A percentile compares a stretch with the other conserved stretches of the same genome.
Conservation (phyloP, 2,888 invertebrate species). For the Poecilobothrus nobilitatus region DNA sequence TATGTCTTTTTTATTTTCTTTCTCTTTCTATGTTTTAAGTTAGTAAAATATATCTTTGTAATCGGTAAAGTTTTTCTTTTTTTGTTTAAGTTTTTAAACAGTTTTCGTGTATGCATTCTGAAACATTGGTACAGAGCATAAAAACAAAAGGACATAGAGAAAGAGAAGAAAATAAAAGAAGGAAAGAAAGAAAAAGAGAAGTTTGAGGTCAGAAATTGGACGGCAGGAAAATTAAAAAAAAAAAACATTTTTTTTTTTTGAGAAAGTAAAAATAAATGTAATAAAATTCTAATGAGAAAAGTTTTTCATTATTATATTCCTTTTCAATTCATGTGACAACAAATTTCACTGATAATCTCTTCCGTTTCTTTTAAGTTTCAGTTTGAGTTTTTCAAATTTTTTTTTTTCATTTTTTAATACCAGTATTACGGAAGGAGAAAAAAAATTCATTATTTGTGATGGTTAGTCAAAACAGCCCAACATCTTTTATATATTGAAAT, state of each 20-base stretch:
- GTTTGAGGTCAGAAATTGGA: not conserved
- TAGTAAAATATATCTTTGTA: not conserved
- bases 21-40: not conserved
- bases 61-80: not conserved
- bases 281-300: constrained; percentile 6
- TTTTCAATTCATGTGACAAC: constrained; percentile 6
- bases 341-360: constrained; percentile 2
- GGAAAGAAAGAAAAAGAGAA: not conserved
- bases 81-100: no score
- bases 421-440: no score
- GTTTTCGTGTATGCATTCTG: no score
- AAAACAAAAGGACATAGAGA: not conserved
- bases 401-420: not conserved
- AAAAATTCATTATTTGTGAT: not conserved
- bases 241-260: no score
- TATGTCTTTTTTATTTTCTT: not conserved
- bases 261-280: not conserved
- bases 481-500: no score
- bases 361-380: not conserved
- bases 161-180: not conserved
- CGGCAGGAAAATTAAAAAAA: not conserved
- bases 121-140: no score
- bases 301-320: constrained; percentile 6
- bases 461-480: not conserved
- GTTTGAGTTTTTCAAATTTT: not conserved